phyloP scores from a whole-genome alignment of 2,797 vertebrate genomes.

The Sebastes itinus region DNA sequence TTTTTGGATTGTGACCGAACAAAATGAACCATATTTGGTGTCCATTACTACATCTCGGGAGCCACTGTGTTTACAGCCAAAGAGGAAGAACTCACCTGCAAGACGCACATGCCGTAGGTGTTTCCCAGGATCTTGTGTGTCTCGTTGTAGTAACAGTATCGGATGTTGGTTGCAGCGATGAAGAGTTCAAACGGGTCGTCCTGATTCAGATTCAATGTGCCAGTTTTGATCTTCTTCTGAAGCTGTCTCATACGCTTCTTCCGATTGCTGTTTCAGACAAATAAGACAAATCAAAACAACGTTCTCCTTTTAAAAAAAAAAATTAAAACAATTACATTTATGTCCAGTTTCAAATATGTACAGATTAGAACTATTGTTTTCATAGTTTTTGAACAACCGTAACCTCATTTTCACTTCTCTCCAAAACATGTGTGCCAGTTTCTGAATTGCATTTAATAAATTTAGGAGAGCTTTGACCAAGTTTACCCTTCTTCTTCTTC shows the following conservation, averaged over 20 bases:
- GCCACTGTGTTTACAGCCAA: not conserved
- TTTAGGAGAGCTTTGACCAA: too few relatives aligned
- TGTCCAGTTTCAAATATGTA: too few relatives aligned
- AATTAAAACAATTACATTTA: too few relatives aligned
- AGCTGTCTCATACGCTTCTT: conserved; percentile 98
- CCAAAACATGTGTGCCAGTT: too few relatives aligned
- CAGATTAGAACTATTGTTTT: too few relatives aligned
- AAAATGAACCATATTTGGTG: rapidly evolving
- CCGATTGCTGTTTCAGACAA: conserved; percentile 84
- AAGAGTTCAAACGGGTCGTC: conserved; percentile 98
- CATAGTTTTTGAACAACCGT: too few relatives aligned
- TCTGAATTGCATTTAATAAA: too few relatives aligned
- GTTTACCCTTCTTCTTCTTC: too few relatives aligned
- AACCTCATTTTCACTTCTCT: too few relatives aligned
- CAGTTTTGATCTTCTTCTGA: conserved; percentile 97
- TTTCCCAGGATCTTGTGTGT: conserved; percentile 98
- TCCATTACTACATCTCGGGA: not conserved
- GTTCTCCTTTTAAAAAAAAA: not conserved
- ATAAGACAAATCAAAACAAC: not conserved
- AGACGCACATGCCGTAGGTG: conserved; percentile 96
- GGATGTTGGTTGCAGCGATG: conserved; percentile 95
- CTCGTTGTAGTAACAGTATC: conserved; percentile 99
- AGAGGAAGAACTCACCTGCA: conserved; percentile 85
- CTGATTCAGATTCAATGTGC: conserved; percentile 91
- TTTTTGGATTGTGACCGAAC: not conserved